These are phyloP conservation scores for Danionella dracula DNA, from an alignment of 2,797 vertebrate species.

Conservation along the genomic window DNA sequence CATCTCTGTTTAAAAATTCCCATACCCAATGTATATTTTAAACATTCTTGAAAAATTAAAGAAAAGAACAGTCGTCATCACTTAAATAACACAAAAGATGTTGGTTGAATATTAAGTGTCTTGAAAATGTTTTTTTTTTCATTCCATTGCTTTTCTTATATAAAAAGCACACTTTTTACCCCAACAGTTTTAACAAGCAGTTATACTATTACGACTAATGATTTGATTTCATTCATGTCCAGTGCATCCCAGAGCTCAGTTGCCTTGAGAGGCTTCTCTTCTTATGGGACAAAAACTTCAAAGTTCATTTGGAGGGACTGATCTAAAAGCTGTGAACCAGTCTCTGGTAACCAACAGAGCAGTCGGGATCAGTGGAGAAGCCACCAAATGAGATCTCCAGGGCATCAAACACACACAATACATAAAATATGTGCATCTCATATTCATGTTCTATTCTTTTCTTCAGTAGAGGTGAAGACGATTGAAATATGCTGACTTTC, in stretches of 20 bases:
- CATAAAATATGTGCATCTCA: slow-evolving; percentile 24
- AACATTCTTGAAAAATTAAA: too few species aligned
- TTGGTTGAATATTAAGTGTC: too few species aligned
- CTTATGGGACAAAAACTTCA: slow-evolving; percentile 3
- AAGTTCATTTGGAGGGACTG: slow-evolving; percentile 30
- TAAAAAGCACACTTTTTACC: too few species aligned
- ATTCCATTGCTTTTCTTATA: too few species aligned
- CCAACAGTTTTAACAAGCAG: too few species aligned
- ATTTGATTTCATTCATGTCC: slow-evolving; percentile 3
- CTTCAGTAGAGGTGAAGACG: slow-evolving; percentile 3
- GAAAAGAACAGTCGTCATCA: too few species aligned
- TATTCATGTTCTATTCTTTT: slow-evolving; percentile 6
- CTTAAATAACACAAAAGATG: too few species aligned
- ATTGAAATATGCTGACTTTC: not conserved
- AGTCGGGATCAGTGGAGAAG: slow-evolving; percentile 32
- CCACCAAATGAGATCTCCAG: slow-evolving; percentile 48
- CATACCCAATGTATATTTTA: too few species aligned
- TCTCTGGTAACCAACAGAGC: slow-evolving; percentile 43
- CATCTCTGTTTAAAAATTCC: too few species aligned
- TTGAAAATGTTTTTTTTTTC: too few species aligned
- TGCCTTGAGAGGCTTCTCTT: not conserved
- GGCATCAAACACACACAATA: slow-evolving; percentile 30
- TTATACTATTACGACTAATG: too few species aligned
- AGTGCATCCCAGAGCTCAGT: not conserved
- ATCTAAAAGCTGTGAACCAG: slow-evolving; percentile 29